These are phyloP conservation scores for Potamilus streckersoni DNA, from an alignment of 1,140 invertebrate genomes.

Conservation along the genomic window DNA sequence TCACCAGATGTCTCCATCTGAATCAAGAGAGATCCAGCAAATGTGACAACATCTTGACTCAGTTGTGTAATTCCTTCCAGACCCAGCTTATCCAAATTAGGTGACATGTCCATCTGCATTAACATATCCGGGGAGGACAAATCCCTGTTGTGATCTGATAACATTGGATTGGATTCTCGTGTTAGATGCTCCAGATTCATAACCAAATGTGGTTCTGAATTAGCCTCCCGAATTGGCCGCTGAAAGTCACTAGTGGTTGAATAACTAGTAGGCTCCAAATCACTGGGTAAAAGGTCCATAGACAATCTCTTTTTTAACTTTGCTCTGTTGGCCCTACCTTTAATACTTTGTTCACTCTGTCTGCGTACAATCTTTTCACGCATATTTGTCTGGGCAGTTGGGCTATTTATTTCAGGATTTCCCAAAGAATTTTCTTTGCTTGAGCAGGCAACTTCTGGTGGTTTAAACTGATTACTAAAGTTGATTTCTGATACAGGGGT, in stretches of 20 bases:
- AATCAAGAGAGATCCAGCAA: no score
- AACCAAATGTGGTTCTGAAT: conserved; percentile 60
- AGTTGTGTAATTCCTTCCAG: no score
- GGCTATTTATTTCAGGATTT: no score
- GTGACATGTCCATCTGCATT: conserved; percentile 39
- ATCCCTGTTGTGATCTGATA: conserved; percentile 41
- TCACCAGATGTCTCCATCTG: no score
- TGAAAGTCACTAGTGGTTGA: conserved; percentile 25
- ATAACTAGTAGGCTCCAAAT: conserved; percentile 29
- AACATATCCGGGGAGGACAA: conserved; percentile 54
- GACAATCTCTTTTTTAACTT: conserved; percentile 59
- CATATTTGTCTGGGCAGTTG: background rate
- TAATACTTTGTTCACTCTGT: conserved; percentile 27
- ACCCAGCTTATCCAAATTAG: no score
- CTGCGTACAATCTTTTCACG: conserved; percentile 12
- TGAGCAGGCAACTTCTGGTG: conserved; percentile 2
- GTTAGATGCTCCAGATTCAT: conserved; percentile 38
- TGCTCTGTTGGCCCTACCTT: background rate
- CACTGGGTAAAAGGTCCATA: conserved; percentile 54
- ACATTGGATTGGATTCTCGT: conserved; percentile 43
- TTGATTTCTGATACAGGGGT: conserved; percentile 10
- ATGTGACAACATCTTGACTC: no score
- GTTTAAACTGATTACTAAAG: conserved; percentile 24
- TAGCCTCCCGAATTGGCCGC: conserved; percentile 48
- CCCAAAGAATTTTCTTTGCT: no score